Conservation (phyloP, 1,140 invertebrate genomes). For the Gonioctena quinquepunctata region DNA sequence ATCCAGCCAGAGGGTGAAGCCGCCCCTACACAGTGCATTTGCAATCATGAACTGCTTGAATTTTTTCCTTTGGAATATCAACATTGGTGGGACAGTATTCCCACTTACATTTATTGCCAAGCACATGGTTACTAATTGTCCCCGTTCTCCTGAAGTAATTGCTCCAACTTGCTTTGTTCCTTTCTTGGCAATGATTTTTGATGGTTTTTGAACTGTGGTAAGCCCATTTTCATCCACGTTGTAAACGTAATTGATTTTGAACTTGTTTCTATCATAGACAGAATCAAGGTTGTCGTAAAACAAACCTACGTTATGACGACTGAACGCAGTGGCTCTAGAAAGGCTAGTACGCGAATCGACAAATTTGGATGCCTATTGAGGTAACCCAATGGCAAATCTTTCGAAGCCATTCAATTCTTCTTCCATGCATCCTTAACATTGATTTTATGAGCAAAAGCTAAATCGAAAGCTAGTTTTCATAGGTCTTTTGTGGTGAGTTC, state of each 20-base stretch:
- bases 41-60: conserved; percentile 49
- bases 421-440: no score
- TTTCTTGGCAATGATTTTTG: conserved; percentile 53
- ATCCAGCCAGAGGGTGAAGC: conserved; percentile 41
- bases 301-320: no score
- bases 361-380: no score
- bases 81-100: conserved; percentile 45
- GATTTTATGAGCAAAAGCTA: no score
- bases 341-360: no score
- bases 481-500: background rate
- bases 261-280: conserved; percentile 36
- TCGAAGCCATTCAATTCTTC: no score
- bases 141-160: conserved; percentile 55
- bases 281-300: no score
- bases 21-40: conserved; percentile 43
- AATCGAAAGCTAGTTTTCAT: no score
- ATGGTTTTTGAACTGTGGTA: conserved; percentile 54
- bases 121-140: conserved; percentile 46
- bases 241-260: conserved; percentile 40
- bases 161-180: conserved; percentile 55
- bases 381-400: background rate
- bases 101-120: conserved; percentile 45
- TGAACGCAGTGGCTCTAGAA: no score
- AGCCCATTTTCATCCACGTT: conserved; percentile 58
- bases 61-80: conserved; percentile 51